Base-by-base conservation (phyloP, 2,113 vertebrate genomes). In the Conger conger region DNA sequence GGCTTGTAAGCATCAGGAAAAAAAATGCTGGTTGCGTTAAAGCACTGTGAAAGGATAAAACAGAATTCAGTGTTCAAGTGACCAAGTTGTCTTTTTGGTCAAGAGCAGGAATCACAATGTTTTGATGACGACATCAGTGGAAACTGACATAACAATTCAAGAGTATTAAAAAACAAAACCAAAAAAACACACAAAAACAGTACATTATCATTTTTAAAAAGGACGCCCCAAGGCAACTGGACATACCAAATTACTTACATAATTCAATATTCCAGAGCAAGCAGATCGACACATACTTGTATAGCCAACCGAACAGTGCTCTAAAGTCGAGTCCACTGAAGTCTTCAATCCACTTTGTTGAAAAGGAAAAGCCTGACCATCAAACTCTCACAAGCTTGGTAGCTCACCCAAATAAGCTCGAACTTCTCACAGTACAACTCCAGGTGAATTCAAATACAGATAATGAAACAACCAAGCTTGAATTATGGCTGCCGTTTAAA, bases 61-160 rank as follows among this genome's bases (percentile, higher is more conserved):
- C 79, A 45, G 2, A 35, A 27, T 27, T 81, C 33, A 80, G n/a
- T 50, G 38, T 80, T 80, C 79, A 80, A 80, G 30, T 81, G 80
- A 35, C n/a, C 80, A 18, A n/a, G n/a, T 81, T 53, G 40, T 20
- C 45, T 54, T 36, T 33, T 57, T 81, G 80, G 80, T 57, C 80
- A 81, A 81, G 36, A 45, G 79, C 79, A 45, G 79, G 27, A 38
- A 78, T 38, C 37, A 38, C 33, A 38, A 78, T 38, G 76, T 78
- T 36, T 33, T 17, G 35, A 38, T 36, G 23, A 38, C 4, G 36
- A 78, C 36, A 3, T 15, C 33, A 78, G 35, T 37, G 18, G n/a
- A 36, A 78, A 17, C n/a, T 76, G 33, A 33, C n/a, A 18, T 23
- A 23, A 18, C 57, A 60, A 60, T 60, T 60, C 16, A 60, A 60